phyloP scores from a whole-genome alignment of 2,113 vertebrate species.

The Sceloporus tristichus region DNA sequence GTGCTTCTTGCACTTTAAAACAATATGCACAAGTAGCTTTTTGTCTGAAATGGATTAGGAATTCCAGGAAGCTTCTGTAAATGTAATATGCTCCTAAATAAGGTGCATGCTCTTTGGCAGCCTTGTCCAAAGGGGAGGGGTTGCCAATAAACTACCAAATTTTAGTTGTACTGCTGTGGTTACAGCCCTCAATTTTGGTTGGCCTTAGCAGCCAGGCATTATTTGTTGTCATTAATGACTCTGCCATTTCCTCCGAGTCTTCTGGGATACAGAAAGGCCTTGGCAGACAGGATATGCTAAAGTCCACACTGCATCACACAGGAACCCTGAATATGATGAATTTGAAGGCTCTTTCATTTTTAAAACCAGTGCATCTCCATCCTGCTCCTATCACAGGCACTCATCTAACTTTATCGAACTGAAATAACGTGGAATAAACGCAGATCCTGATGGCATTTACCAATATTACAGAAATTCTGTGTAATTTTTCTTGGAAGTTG shows the following conservation, averaged over 20 bases:
- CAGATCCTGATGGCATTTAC: not conserved
- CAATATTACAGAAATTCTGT: not conserved
- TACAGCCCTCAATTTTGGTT: not conserved
- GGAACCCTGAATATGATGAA: not conserved
- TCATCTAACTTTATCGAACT: not conserved
- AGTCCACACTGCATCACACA: not conserved
- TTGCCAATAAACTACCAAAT: too few relatives aligned
- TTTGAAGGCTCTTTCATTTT: not conserved
- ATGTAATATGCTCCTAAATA: too few relatives aligned
- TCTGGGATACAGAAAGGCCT: not conserved
- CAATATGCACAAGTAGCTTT: too few relatives aligned
- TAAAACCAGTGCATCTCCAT: not conserved
- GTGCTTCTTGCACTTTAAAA: too few relatives aligned
- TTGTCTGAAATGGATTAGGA: too few relatives aligned
- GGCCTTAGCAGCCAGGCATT: not conserved
- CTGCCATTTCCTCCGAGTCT: too few relatives aligned
- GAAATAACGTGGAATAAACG: not conserved
- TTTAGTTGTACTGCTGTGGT: too few relatives aligned
- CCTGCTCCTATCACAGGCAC: not conserved
- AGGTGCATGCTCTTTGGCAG: too few relatives aligned
- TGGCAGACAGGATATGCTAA: not conserved
- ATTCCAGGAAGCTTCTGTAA: too few relatives aligned
- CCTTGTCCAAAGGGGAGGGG: too few relatives aligned
- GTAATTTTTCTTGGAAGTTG: not conserved
- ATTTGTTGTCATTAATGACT: not conserved